Evolutionary conservation across 2,888 invertebrate species (phyloP), one percentile per base, ranked within the genome.

Genomic region (Amiota mariae): DNA sequence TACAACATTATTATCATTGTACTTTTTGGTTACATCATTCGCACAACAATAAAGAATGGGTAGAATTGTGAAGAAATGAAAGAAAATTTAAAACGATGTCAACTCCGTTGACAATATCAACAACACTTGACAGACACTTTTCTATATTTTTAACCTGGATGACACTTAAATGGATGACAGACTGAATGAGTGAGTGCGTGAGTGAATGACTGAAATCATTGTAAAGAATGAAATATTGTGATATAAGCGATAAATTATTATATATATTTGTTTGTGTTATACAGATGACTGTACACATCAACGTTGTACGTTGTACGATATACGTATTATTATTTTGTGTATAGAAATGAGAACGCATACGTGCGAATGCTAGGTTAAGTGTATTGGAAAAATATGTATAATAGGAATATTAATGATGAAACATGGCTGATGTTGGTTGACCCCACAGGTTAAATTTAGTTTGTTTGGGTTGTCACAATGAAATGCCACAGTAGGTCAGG

Each of bases 61-160:
- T 4, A 6, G 36, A 36, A 6, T 36, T 36, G 36, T 6, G 36
- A 36, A 36, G 8, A 6, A 36, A 6, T 36, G 6, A 36, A 36
- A 36, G 36, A 36, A 36, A 36, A 36, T 36, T 2, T 36, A 36
- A 36, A 54, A 54, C 15, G n/a, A n/a, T 46, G 47, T 64, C 13
- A 47, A 48, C 64, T 9, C 46, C 36, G 3, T 36, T 36, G 24
- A 64, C 64, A 47, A 64, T 64, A 47, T 64, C 47, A 64, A 9
- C 64, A 8, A 6, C 64, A 47, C 64, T 64, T 64, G 47, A 64
- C 46, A 47, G 64, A 64, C 64, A 64, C 46, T 46, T 47, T 54
- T 24, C 20, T 61, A 24, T 12, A 47, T 64, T 64, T 46, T 15
- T 47, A 46, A 64, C 64, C 13, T n/a, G 64, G 9, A 6, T 64